A percentile compares a stretch with the other conserved stretches of the same genome.
phyloP scores from a whole-genome alignment of 1,140 invertebrate genomes.

The Drosophila erecta region DNA sequence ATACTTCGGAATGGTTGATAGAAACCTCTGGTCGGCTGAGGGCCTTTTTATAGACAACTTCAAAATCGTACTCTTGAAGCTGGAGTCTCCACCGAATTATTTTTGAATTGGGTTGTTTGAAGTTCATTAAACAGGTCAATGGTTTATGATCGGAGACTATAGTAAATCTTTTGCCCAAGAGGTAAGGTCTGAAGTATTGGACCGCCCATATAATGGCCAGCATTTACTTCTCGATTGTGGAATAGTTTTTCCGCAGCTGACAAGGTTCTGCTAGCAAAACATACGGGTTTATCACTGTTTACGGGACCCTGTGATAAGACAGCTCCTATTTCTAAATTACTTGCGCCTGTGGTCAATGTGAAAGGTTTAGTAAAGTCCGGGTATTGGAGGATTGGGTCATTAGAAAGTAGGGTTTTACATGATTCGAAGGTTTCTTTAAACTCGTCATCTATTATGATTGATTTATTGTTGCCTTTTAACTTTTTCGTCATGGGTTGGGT shows the following conservation, averaged over 20 bases:
- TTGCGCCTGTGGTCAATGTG: slow-evolving; percentile 11
- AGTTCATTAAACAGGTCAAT: slow-evolving; percentile 6
- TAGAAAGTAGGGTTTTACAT: slow-evolving; percentile 10
- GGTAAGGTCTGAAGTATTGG: slow-evolving; percentile 4
- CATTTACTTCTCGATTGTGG: slow-evolving; percentile 28
- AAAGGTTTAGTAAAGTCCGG: slow-evolving; percentile 9
- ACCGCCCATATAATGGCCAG: neutral
- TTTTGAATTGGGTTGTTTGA: slow-evolving; percentile 6
- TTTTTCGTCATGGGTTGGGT: no score
- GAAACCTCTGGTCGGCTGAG: slow-evolving; percentile 2
- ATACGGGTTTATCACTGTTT: slow-evolving; percentile 11
- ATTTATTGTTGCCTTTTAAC: no score
- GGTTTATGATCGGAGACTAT: neutral
- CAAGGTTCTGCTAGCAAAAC: slow-evolving; percentile 9
- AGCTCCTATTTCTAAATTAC: slow-evolving; percentile 5
- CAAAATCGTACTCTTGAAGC: slow-evolving; percentile 4
- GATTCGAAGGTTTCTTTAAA: neutral
- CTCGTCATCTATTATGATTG: no score
- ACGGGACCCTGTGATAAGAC: neutral
- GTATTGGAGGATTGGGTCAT: slow-evolving; percentile 1
- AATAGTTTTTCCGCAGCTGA: slow-evolving; percentile 17
- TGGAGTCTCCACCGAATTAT: slow-evolving; percentile 16
- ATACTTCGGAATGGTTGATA: neutral
- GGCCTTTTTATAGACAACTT: slow-evolving; percentile 12
- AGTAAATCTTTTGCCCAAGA: slow-evolving; percentile 11